Base-by-base conservation (phyloP, 2,888 invertebrate genomes). In the Thereva nobilitata region DNA sequence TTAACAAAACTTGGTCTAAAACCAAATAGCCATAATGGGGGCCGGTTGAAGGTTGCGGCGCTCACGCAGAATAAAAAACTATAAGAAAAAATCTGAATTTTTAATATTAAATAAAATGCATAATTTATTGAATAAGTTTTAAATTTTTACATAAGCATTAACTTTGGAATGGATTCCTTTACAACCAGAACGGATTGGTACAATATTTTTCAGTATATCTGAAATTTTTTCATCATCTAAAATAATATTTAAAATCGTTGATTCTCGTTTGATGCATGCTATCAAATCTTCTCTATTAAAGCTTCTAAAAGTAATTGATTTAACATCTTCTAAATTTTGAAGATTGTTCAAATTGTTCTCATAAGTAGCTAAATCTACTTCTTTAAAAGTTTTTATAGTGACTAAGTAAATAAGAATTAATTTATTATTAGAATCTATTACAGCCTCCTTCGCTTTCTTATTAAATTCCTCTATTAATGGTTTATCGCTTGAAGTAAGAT, bases 121-220 rank as follows among this genome's bases (percentile, higher is more conserved):
- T 23, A 23, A 23, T 23, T 23, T 23, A 23, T 23, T 23, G 23
- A 23, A 23, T 23, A 23, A 23, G 1, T 23, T 23, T 23, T 23
- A 23, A 77, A 59, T 9, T 76, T 12, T 0, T 47, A 12, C 34
- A 56, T 44, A 12, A 9, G 38, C 7, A 12, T 5, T 12, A 47
- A 79, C 74, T 67, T 79, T 80, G 9, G 78, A 72, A 57, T 73
- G 73, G 4, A 78, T 77, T 12, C 73, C 73, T 71, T 80, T 80
- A 71, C 80, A 80, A 0, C 80, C 80, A 0, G 78, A 76, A 9
- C 68, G 68, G 0, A 47, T 12, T 0, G 72, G 72, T 67, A 78
- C 74, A 38, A 74, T 74, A 9, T 74, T 66, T 5, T 68, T 69
- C n/a, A 75, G 56, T 55, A 80, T 73, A 23, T 78, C 75, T 3